Base-by-base conservation (phyloP, 2,797 vertebrate species). In the Lagodon rhomboides region DNA sequence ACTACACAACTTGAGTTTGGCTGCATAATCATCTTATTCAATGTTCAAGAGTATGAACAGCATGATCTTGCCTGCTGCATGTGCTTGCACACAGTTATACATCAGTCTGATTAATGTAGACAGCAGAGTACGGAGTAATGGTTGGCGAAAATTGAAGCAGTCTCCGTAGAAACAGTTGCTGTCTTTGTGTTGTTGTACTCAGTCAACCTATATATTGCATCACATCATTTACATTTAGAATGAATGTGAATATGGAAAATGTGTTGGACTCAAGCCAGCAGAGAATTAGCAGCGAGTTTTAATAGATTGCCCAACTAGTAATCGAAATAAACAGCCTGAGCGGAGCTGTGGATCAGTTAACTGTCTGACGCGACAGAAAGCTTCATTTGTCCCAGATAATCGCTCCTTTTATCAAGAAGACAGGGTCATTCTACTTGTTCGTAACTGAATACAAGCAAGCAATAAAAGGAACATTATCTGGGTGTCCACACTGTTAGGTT, bases 201-300 rank as follows among this genome's bases (percentile, higher is more conserved):
- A 68, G 5, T 75, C 65, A 66, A 41, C 65, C 75, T 46, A 46
- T 46, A 53, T 22, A 60, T 55, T 72, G 27, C 77, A 62, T 77
- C 27, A 64, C 41, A 77, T 44, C 54, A 70, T 85, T 82, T 79
- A 71, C 44, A 84, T 77, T 77, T 75, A 15, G 49, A 83, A 64
- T 73, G 34, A 43, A 66, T 75, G n/a, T 43, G 66, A 82, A 70
- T 60, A 46, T 12, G 25, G 15, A 77, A 30, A 68, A 62, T 73
- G 59, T 55, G 70, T 61, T 71, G 20, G 62, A 66, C 46, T 54
- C 7, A 18, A 66, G 56, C 50, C 55, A 68, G 60, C 41, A 27
- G 47, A 71, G 34, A 63, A 22, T 64, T 16, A 68, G 49, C 38
- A 12, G 22, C 17, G 47, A n/a, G 59, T 60, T 73, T 74, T 74